Conservation (phyloP, 2,888 invertebrate genomes). For the Schizotus pectinicornis region DNA sequence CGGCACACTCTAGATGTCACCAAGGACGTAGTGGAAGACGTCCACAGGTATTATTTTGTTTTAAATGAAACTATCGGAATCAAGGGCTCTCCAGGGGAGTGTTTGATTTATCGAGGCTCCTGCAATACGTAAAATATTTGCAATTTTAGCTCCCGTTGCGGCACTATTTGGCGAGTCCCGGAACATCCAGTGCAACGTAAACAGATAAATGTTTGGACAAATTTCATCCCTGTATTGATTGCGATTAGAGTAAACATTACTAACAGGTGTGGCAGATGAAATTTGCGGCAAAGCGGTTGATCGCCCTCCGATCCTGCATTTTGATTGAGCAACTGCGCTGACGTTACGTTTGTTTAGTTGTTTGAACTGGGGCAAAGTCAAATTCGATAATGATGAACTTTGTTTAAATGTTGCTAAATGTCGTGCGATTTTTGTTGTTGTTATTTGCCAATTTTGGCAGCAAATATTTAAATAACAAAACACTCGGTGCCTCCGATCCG, state of each 20-base stretch:
- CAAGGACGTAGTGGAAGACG: conserved; percentile 70
- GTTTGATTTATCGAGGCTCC: no score
- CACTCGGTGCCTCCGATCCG: no score
- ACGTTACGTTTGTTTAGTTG: background rate
- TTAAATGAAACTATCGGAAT: no score
- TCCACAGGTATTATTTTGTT: conserved; percentile 70
- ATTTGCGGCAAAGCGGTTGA: conserved; percentile 4
- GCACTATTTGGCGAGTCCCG: no score
- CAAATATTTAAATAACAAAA: background rate
- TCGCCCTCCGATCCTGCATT: background rate
- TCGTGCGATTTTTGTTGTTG: background rate
- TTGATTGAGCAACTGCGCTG: background rate
- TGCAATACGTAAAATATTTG: no score
- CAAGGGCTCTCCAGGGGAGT: no score
- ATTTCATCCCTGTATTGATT: no score
- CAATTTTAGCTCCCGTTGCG: no score
- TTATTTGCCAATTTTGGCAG: background rate
- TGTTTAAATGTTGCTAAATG: background rate
- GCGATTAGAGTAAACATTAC: no score
- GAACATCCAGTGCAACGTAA: no score
- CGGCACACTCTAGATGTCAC: conserved; percentile 58
- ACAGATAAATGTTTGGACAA: no score
- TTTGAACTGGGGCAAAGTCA: conserved; percentile 6
- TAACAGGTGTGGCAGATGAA: background rate
- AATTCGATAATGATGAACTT: conserved; percentile 10